Conservation (phyloP, 2,888 invertebrate species). For the Drosophila acutilabella region DNA sequence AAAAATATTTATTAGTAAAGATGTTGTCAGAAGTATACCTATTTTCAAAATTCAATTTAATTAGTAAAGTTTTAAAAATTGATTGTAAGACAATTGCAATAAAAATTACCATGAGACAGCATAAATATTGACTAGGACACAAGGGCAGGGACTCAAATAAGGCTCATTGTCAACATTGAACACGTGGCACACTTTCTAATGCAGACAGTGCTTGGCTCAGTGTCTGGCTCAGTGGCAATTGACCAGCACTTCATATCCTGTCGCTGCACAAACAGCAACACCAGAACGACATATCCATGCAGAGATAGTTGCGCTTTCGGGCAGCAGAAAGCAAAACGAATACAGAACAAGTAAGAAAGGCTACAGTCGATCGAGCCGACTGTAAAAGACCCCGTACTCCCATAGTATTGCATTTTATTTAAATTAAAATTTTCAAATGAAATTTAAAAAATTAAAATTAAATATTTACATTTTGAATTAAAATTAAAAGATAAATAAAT, state of each 20-base stretch:
- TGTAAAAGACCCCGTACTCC: too few species aligned
- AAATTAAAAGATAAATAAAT: too few species aligned
- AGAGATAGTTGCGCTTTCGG: conserved; percentile 48
- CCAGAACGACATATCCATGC: conserved; percentile 50
- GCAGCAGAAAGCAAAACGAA: conserved; percentile 17
- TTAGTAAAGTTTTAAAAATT: too few species aligned
- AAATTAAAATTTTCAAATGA: too few species aligned
- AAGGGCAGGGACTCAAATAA: conserved; percentile 5
- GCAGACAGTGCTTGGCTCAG: conserved; percentile 15
- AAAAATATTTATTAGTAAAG: too few species aligned
- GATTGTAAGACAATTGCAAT: conserved; percentile 29
- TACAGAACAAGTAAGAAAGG: neutral
- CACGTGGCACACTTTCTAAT: conserved; percentile 62
- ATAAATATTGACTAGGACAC: conserved; percentile 31
- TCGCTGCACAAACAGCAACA: conserved; percentile 61
- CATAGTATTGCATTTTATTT: too few species aligned
- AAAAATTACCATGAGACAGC: conserved; percentile 31
- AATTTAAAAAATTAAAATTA: too few species aligned
- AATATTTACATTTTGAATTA: too few species aligned
- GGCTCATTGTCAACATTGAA: conserved; percentile 21
- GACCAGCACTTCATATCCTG: conserved; percentile 73
- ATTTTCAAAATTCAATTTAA: too few species aligned
- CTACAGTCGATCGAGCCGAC: too few species aligned
- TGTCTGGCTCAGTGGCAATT: conserved; percentile 57
- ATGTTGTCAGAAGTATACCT: conserved; percentile 6